Evolutionary conservation across 2,113 vertebrate genomes (phyloP).

Genomic region (Proteles cristata): DNA sequence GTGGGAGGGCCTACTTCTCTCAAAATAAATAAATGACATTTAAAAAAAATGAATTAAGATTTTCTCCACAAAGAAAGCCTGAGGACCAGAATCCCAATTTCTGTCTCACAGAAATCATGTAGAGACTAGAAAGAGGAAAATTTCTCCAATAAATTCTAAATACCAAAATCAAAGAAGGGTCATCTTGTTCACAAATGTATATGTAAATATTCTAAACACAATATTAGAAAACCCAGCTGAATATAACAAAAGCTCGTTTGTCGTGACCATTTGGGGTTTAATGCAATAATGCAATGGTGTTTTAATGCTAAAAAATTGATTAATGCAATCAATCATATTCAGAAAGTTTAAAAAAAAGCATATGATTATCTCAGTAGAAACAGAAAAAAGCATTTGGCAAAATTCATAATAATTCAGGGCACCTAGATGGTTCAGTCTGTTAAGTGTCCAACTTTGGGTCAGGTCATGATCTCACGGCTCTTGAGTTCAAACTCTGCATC

Average conservation of each 20-base stretch:
- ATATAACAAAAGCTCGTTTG: background rate
- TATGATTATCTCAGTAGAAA: background rate
- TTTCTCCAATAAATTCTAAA: background rate
- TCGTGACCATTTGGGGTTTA: background rate
- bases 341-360: background rate
- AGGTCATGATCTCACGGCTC: too few species aligned
- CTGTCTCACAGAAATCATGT: background rate
- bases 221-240: background rate
- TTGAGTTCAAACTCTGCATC: too few species aligned
- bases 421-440: too few species aligned
- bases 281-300: background rate
- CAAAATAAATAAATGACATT: too few species aligned
- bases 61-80: background rate
- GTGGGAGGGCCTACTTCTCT: too few species aligned
- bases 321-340: background rate
- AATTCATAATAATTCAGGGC: background rate
- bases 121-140: background rate
- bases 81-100: background rate
- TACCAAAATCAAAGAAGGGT: background rate
- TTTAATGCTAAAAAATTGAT: slow-evolving; percentile 25
- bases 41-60: background rate
- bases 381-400: background rate
- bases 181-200: background rate
- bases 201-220: slow-evolving; percentile 16
- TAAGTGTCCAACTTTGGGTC: too few species aligned